Conservation (phyloP, 2,797 vertebrate species). For the Urocyon cinereoargenteus region DNA sequence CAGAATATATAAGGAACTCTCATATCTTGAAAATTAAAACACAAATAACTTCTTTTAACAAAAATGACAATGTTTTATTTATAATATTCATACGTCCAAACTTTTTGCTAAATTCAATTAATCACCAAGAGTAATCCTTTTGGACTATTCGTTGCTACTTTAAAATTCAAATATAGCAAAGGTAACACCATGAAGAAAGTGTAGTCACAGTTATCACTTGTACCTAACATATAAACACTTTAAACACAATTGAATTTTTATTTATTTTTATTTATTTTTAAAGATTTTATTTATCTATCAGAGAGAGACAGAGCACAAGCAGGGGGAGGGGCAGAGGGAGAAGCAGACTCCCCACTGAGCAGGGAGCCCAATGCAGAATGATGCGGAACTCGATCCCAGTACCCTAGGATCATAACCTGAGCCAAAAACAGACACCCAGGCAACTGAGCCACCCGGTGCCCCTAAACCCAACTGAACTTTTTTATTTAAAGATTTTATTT, state of each 20-base stretch:
- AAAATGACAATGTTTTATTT: background rate
- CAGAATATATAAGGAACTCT: background rate
- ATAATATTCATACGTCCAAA: background rate
- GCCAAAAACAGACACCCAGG: background rate
- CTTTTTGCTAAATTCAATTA: background rate
- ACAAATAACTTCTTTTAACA: background rate
- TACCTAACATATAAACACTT: background rate
- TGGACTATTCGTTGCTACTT: background rate
- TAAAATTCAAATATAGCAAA: background rate
- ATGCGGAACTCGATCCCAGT: no score
- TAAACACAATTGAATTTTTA: background rate
- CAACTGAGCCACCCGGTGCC: background rate
- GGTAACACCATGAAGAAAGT: background rate
- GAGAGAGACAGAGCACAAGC: no score
- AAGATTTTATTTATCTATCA: no score
- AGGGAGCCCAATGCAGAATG: no score
- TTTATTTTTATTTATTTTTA: no score
- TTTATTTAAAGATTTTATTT: no score
- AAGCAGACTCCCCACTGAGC: no score
- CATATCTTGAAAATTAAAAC: background rate
- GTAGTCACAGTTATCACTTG: accelerated
- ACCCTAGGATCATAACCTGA: no score
- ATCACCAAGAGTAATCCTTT: background rate
- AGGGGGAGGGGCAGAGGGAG: no score
- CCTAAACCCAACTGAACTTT: no score